Percentiles rank a stretch among this genome's conserved stretches.
Evolutionary conservation across 2,888 invertebrate species (phyloP).

Genomic region (Hirtodrosophila histrioides): DNA sequence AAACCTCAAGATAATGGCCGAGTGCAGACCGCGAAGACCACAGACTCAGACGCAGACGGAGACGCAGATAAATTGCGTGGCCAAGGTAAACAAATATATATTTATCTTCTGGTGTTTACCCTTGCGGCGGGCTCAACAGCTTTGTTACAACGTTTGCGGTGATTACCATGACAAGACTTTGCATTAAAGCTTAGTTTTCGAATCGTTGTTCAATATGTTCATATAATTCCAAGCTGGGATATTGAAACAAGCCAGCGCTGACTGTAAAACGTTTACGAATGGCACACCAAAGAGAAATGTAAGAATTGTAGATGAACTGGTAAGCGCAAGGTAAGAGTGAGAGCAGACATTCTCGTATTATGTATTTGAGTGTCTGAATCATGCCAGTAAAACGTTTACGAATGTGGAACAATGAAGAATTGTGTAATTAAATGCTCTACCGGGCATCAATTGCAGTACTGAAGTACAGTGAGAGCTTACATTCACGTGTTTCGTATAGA

Average conservation of each 20-base stretch:
- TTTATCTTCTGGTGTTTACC: slow-evolving; percentile 23
- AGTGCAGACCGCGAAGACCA: slow-evolving; percentile 17
- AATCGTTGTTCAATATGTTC: not conserved
- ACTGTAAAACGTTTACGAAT: slow-evolving; percentile 6
- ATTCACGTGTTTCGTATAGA: too few relatives aligned
- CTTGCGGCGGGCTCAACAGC: slow-evolving; percentile 25
- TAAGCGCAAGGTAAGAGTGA: too few relatives aligned
- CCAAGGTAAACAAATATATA: slow-evolving; percentile 57
- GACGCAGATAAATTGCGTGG: slow-evolving; percentile 56
- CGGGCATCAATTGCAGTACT: too few relatives aligned
- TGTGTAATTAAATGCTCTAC: too few relatives aligned
- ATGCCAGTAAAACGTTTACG: slow-evolving; percentile 1
- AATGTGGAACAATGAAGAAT: not conserved
- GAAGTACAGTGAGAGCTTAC: too few relatives aligned
- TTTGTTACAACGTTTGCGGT: slow-evolving; percentile 27
- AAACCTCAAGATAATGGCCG: slow-evolving; percentile 50
- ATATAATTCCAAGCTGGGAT: too few relatives aligned
- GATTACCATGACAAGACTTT: slow-evolving; percentile 16
- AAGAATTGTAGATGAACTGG: not conserved
- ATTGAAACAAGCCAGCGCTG: not conserved
- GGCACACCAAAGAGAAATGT: not conserved
- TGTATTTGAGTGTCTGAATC: too few relatives aligned
- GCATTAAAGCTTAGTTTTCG: not conserved
- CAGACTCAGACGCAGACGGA: slow-evolving; percentile 7
- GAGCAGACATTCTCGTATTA: too few relatives aligned